Percentiles rank a stretch among this genome's conserved stretches.
Evolutionary conservation across 2,797 vertebrate genomes (phyloP).

Genomic region (Arrhamphus sclerolepis): DNA sequence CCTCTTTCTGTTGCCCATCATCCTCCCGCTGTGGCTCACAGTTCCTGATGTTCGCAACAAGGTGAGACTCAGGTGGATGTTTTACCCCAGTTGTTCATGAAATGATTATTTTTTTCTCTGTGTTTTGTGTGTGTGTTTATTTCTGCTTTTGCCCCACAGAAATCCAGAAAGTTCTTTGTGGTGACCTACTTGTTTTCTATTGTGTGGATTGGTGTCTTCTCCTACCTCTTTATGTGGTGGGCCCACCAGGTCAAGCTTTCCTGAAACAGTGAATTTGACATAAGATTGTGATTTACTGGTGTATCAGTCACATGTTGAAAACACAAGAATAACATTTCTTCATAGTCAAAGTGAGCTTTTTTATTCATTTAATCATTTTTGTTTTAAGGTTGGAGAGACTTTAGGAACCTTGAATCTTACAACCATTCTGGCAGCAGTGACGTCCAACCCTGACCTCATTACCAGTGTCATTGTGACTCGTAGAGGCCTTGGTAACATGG

Average conservation of each 20-base stretch:
- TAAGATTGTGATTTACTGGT: neutral
- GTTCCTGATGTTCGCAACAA: constrained; percentile 89
- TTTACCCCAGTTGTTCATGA: neutral
- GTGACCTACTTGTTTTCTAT: constrained; percentile 91
- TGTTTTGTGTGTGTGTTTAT: neutral
- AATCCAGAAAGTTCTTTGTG: constrained; percentile 85
- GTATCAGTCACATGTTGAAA: neutral
- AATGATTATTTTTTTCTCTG: neutral
- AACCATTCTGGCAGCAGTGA: constrained; percentile 91
- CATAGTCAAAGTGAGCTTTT: neutral
- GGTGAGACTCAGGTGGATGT: constrained; percentile 63
- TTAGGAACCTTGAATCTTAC: constrained; percentile 94
- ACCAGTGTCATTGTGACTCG: constrained; percentile 95
- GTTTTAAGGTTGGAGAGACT: constrained; percentile 90
- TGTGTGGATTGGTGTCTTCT: constrained; percentile 89
- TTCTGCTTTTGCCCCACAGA: constrained; percentile 62
- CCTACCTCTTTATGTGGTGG: constrained; percentile 96
- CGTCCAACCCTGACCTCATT: constrained; percentile 94
- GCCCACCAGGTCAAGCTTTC: constrained; percentile 88
- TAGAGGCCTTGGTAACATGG: constrained; percentile 95
- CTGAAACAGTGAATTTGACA: neutral
- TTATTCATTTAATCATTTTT: neutral
- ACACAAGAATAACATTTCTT: neutral
- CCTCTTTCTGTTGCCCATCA: constrained; percentile 89
- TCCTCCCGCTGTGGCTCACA: constrained; percentile 92